Evolutionary conservation across 1,140 invertebrate genomes (phyloP).

Genomic region (Tetramorium parvispinum): DNA sequence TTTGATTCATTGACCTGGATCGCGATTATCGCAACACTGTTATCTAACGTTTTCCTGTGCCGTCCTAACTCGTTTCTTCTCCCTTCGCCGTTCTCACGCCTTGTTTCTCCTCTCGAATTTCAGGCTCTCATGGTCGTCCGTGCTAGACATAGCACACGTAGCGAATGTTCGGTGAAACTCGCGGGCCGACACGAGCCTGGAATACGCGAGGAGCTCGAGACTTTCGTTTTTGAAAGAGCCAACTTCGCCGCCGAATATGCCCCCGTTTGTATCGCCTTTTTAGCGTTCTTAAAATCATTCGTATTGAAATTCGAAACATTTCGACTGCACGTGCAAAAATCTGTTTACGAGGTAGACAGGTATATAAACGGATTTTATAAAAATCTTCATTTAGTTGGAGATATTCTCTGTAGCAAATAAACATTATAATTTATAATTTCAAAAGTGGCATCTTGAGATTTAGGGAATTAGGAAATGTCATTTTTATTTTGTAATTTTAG

Average conservation of each 20-base stretch:
- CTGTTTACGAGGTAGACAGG: background rate
- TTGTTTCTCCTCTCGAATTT: slow-evolving; percentile 63
- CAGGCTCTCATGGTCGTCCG: slow-evolving; percentile 62
- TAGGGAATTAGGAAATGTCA: background rate
- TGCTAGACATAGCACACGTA: slow-evolving; percentile 68
- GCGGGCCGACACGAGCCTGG: slow-evolving; percentile 73
- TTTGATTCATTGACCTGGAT: background rate
- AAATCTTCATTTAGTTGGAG: background rate
- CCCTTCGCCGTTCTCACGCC: slow-evolving; percentile 8
- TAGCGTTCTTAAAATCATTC: slow-evolving; percentile 18
- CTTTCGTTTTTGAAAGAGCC: slow-evolving; percentile 80
- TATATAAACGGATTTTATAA: background rate
- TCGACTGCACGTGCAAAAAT: background rate
- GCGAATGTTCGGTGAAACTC: slow-evolving; percentile 79
- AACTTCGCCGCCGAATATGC: slow-evolving; percentile 38
- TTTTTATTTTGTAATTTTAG: background rate
- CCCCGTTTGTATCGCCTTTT: slow-evolving; percentile 68
- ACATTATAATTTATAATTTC: background rate
- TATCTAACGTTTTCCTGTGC: slow-evolving; percentile 38
- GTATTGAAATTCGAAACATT: background rate
- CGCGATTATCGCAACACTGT: slow-evolving; percentile 1
- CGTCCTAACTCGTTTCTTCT: slow-evolving; percentile 24
- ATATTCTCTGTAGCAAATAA: background rate
- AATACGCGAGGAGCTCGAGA: slow-evolving; percentile 78
- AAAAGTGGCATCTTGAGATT: background rate